These are phyloP conservation scores for Chroicocephalus ridibundus DNA, from an alignment of 2,113 vertebrate species.

Conservation along the genomic window DNA sequence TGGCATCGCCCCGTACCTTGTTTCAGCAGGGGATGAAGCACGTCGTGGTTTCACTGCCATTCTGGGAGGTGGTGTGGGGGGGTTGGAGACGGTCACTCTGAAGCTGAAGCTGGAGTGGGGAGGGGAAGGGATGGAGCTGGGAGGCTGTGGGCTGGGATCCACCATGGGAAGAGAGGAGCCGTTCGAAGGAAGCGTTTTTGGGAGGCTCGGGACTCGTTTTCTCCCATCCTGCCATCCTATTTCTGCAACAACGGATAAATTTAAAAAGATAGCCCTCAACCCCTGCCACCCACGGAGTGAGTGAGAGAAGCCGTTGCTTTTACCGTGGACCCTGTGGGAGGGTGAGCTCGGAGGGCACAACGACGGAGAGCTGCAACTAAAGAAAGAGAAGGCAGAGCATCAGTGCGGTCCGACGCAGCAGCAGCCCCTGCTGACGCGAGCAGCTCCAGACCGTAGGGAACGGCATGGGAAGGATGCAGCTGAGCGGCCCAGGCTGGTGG, in stretches of 20 bases:
- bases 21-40: not conserved
- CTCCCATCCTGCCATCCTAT: not conserved
- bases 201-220: not conserved
- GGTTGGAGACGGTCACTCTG: not conserved
- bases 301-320: conserved; percentile 44
- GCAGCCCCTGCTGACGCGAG: not conserved
- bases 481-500: not conserved
- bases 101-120: not conserved
- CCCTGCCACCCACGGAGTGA: not conserved
- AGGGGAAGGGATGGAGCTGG: not conserved
- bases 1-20: not conserved
- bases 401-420: conserved; percentile 3
- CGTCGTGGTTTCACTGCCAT: not conserved
- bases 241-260: not conserved
- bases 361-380: not conserved
- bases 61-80: not conserved
- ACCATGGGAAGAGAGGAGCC: not conserved
- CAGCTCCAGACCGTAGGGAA: not conserved
- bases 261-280: not conserved
- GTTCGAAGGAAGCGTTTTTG: not conserved
- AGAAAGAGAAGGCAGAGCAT: not conserved
- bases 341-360: conserved; percentile 5
- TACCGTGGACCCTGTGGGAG: not conserved
- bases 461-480: not conserved
- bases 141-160: not conserved